Conservation (phyloP, 2,888 invertebrate species). For the Agrochola lota region DNA sequence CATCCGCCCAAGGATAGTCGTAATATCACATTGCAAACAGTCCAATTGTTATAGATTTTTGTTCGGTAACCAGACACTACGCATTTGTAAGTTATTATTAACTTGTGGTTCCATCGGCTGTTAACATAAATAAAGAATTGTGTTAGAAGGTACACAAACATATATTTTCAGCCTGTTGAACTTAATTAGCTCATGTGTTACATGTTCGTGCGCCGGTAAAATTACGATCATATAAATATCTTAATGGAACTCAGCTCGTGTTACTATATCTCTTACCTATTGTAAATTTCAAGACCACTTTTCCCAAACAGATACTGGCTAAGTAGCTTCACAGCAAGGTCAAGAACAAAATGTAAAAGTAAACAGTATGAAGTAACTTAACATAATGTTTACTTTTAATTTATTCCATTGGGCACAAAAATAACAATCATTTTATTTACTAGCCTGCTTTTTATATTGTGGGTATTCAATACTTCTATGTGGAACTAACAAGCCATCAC, state of each 20-base stretch:
- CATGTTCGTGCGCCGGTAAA: slow-evolving; percentile 31
- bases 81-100: slow-evolving; percentile 84
- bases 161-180: slow-evolving; percentile 31
- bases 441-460: neutral
- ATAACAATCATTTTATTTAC: neutral
- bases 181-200: neutral
- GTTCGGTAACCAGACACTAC: slow-evolving; percentile 85
- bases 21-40: slow-evolving; percentile 69
- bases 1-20: slow-evolving; percentile 61
- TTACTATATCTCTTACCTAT: neutral
- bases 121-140: slow-evolving; percentile 49
- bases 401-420: neutral
- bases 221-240: slow-evolving; percentile 11
- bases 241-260: neutral
- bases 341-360: slow-evolving; percentile 54
- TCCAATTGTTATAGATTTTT: slow-evolving; percentile 73
- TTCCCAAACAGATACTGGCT: neutral
- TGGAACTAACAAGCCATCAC: neutral
- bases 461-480: slow-evolving; percentile 22
- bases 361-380: slow-evolving; percentile 31
- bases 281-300: slow-evolving; percentile 3
- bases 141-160: slow-evolving; percentile 19
- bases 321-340: slow-evolving; percentile 36
- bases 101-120: slow-evolving; percentile 76
- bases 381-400: neutral